Base-by-base conservation (phyloP, 2,888 invertebrate species). In the Nymphalis urticae region DNA sequence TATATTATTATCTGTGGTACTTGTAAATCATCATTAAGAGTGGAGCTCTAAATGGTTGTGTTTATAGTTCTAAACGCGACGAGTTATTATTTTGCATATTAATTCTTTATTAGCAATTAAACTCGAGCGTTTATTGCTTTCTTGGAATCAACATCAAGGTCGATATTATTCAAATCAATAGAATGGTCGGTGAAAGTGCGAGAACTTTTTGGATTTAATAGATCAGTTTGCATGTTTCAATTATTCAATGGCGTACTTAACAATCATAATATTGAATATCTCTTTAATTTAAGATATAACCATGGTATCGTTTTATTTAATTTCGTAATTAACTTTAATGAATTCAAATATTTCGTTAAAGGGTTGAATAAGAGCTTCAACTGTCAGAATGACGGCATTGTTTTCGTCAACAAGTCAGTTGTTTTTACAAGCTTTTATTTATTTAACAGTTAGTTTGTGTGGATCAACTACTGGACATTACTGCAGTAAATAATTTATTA, bases 1-100 rank as follows among this genome's bases (percentile, higher is more conserved):
- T 73, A 73, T 77, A 78, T 75, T 75, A 74, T 78, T 67, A 76
- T 72, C 73, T 72, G 70, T 64, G 72, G 69, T 51, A 72, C 73
- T 65, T 75, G 75, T 80, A 77, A 78, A 82, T 80, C 79, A 77
- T 79, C 76, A 79, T 80, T 77, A 80, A 63, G 58, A 62, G 62
- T 68, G 70, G 60, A 61, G 68, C 50, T 64, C 64, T 74, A 72
- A 73, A 73, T 74, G 62, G 64, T 67, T 64, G 64, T 70, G 64
- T 73, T 73, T 72, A 65, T 32, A 68, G 48, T 61, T 56, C 42
- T 61, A 50, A 47, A 66, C 32, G 42, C 53, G 48, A 53, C 53
- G 61, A 62, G 58, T 64, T 64, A 69, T 68, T 66, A 65, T 70
- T 76, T 72, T 71, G 67, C 70, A 73, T 75, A 73, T 76, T 71